Evolutionary conservation across 2,113 vertebrate genomes (phyloP).

Genomic region (Malurus elegans): DNA sequence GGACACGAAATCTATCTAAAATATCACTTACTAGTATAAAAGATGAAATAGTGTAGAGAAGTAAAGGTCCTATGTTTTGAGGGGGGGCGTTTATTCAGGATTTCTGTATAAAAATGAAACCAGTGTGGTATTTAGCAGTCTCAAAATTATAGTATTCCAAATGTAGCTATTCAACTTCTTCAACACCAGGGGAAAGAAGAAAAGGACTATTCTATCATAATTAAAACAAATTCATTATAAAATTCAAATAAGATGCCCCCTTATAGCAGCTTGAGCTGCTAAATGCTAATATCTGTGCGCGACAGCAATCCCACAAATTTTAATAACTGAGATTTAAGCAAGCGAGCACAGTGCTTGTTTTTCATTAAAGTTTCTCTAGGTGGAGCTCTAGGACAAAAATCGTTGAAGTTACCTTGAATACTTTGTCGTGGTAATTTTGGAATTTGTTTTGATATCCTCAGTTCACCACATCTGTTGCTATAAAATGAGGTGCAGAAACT

Average conservation of each 20-base stretch:
- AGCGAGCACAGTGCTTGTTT: background rate
- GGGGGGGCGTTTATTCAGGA: fast-evolving
- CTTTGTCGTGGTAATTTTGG: background rate
- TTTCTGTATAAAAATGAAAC: background rate
- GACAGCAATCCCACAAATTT: background rate
- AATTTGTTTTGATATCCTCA: conserved; percentile 15
- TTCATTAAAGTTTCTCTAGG: conserved; percentile 52
- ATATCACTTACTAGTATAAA: background rate
- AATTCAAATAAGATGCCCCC: background rate
- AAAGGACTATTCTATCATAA: background rate
- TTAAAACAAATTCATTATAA: background rate
- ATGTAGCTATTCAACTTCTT: background rate
- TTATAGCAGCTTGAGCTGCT: background rate
- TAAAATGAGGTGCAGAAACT: conserved; percentile 4
- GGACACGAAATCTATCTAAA: background rate
- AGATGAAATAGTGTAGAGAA: background rate
- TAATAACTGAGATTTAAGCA: background rate
- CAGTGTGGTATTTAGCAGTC: background rate
- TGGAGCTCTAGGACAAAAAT: conserved; percentile 68
- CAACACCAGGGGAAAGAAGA: background rate
- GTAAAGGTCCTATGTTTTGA: fast-evolving
- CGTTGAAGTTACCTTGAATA: background rate
- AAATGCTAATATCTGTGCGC: background rate
- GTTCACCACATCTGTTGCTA: conserved; percentile 30
- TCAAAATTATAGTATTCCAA: background rate